Conservation (phyloP, 2,888 invertebrate species). For the Euplagia quadripunctaria region DNA sequence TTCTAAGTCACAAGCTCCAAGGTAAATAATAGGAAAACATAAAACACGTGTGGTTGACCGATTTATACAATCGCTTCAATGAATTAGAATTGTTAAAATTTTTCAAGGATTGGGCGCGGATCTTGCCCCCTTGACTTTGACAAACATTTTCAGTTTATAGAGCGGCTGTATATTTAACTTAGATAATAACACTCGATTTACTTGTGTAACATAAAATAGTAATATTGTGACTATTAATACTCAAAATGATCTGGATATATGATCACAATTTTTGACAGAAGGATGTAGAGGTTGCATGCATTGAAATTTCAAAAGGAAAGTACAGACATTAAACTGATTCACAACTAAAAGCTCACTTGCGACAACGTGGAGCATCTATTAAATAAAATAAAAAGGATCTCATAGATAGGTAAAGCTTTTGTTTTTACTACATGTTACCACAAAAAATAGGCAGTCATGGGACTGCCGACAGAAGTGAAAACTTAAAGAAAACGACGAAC, state of each 20-base stretch:
- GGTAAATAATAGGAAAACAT: conserved; percentile 62
- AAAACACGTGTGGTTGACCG: conserved; percentile 56
- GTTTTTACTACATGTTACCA: too few relatives aligned
- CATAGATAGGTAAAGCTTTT: too few relatives aligned
- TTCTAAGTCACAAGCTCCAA: conserved; percentile 21
- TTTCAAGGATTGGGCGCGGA: conserved; percentile 53
- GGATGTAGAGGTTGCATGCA: too few relatives aligned
- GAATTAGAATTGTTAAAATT: conserved; percentile 55
- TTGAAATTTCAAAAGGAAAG: too few relatives aligned
- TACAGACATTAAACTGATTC: too few relatives aligned
- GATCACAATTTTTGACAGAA: background rate
- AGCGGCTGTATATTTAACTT: conserved; percentile 27
- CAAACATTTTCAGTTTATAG: conserved; percentile 52
- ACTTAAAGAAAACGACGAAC: too few relatives aligned
- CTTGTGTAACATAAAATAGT: conserved; percentile 17
- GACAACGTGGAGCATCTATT: too few relatives aligned
- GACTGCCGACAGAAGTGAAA: too few relatives aligned
- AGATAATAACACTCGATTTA: conserved; percentile 22
- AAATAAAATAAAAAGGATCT: too few relatives aligned
- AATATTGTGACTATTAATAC: background rate
- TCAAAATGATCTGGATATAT: background rate
- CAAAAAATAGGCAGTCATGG: too few relatives aligned
- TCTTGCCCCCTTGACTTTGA: conserved; percentile 67
- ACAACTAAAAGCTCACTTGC: too few relatives aligned
- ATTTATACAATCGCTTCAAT: conserved; percentile 55